phyloP scores from a whole-genome alignment of 2,797 vertebrate genomes.

The Eupleurogrammus muticus region DNA sequence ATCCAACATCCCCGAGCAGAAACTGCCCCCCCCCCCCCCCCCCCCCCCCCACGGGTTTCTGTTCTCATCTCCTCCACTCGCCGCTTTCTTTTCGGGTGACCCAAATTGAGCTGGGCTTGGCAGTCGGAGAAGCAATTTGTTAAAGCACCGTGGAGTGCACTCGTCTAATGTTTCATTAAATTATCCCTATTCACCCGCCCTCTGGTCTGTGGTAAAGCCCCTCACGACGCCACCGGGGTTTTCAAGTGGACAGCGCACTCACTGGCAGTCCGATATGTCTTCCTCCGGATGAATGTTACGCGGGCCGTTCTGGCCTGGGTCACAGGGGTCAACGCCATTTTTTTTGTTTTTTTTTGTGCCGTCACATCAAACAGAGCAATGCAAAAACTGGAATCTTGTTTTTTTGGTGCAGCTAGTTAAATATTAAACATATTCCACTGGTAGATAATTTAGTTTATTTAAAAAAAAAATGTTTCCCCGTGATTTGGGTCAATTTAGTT shows the following conservation, averaged over 20 bases:
- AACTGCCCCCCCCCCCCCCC: constrained; percentile 28
- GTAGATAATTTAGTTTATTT: too few relatives aligned
- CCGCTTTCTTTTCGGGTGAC: constrained; percentile 57
- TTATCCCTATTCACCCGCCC: constrained; percentile 78
- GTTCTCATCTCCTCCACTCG: constrained; percentile 43
- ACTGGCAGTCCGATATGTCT: constrained; percentile 76
- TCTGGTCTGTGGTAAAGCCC: constrained; percentile 75
- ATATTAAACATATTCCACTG: too few relatives aligned
- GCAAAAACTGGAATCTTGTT: too few relatives aligned
- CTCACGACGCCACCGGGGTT: constrained; percentile 71
- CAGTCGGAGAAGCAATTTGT: constrained; percentile 78
- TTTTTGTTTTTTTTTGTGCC: too few relatives aligned
- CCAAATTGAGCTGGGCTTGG: constrained; percentile 62
- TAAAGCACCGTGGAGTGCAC: constrained; percentile 79
- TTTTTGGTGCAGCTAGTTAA: too few relatives aligned
- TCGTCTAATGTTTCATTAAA: constrained; percentile 84
- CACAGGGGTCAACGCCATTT: constrained; percentile 39
- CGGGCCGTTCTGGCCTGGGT: constrained; percentile 26
- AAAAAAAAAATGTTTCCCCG: too few relatives aligned
- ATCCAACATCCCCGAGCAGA: constrained; percentile 16
- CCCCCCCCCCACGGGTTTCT: constrained; percentile 24
- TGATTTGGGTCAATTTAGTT: too few relatives aligned
- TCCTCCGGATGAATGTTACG: constrained; percentile 40
- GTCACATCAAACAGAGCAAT: not conserved
- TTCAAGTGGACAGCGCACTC: constrained; percentile 61